Evolutionary conservation across 2,113 vertebrate genomes (phyloP), one percentile per base, ranked within the genome.

Genomic region (Pteronura brasiliensis): DNA sequence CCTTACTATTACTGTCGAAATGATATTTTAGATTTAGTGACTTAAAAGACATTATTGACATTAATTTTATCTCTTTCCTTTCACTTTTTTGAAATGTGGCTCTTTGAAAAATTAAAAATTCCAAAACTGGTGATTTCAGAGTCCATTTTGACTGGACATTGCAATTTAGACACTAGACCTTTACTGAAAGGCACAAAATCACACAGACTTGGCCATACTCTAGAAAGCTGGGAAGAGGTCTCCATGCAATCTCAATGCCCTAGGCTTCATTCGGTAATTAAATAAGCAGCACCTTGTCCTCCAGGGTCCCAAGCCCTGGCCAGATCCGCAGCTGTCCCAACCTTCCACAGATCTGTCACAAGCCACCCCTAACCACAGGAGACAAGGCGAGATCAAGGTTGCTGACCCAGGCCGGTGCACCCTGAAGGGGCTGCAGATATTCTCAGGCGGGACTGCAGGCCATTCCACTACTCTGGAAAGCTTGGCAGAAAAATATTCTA

Each of bases 21-120:
- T 82, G 18, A n/a, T 76, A 55, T 63, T 87, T 91, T 44, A 25
- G 74, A 69, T 63, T 74, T 65, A 20, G 55, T 86, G 55, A 67
- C 52, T 55, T 65, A 85, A 90, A 82, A 94, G 69, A 85, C 11
- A 63, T 12, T 87, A 44, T 11, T 55, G 93, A 86, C 82, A 52
- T 95, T 42, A 67, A 87, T 69, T 95, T 88, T 20, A 61, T 74
- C 57, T 36, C 23, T 61, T 94, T 84, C 74, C 6, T 65, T 65
- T 84, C n/a, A 11, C 9, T 29, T 67, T 80, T 67, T 29, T n/a
- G 74, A 65, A 77, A 85, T 39, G 11, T 0, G 9, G 5, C 18
- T 55, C 14, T 71, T 47, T 1, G 55, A 85, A 69, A 94, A 92
- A 39, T 72, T 27, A 88, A 94, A 91, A 88, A 72, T 92, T 39